Base-by-base conservation (phyloP, 2,888 invertebrate genomes). In the Acrobasis consociella region DNA sequence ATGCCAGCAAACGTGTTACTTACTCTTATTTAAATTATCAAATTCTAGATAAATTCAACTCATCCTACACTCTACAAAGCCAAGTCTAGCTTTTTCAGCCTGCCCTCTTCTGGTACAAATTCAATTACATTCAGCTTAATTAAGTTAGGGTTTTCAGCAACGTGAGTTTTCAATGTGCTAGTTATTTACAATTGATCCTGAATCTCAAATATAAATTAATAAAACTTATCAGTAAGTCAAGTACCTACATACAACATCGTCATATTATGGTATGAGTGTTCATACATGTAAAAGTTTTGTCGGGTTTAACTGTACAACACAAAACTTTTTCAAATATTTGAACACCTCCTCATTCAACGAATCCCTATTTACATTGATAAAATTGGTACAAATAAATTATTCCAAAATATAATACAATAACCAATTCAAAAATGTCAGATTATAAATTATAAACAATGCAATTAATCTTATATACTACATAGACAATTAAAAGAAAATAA, bases 151-250 rank as follows among this genome's bases (percentile, higher is more conserved):
- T 51, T 51, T 51, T n/a, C 13, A 52, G 22, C 37, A 52, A 52
- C 31, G 52, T 52, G 37, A 52, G 31, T 52, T 52, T 31, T 52
- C 37, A 31, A 52, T 42, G 8, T 13, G 46, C n/a, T 46, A n/a
- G 13, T 46, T 46, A 46, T n/a, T 13, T 13, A 46, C 46, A 46
- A 31, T 5, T 31, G 31, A 7, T 46, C n/a, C 3, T 42, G 11
- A 42, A 7, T 11, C 10, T 1, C 11, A 42, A 42, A 11, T 9
- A 46, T 31, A 46, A 11, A 13, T 13, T 46, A n/a, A 46, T 11
- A 1, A 46, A 46, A 46, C n/a, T n/a, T n/a, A n/a, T n/a, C n/a
- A n/a, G n/a, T n/a, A n/a, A n/a, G n/a, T n/a, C n/a, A n/a, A n/a
- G n/a, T n/a, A n/a, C n/a, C n/a, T n/a, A n/a, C n/a, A n/a, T 46